A percentile compares a stretch with the other conserved stretches of the same genome.
phyloP scores from a whole-genome alignment of 2,113 vertebrate species.

The Melanerpes formicivorus region DNA sequence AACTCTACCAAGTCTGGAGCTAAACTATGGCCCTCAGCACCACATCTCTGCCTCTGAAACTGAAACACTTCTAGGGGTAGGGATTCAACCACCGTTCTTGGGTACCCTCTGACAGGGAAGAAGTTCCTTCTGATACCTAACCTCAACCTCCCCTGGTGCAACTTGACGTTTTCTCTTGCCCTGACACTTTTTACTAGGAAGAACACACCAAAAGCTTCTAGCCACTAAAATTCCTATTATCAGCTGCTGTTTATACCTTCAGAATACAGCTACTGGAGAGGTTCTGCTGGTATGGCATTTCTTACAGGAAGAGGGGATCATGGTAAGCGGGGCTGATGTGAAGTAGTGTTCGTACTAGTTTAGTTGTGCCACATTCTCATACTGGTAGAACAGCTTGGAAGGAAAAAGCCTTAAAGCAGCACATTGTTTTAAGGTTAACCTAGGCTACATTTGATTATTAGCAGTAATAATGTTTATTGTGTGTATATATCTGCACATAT shows the following conservation, averaged over 20 bases:
- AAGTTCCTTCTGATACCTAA: too few species aligned
- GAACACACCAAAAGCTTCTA: rapidly evolving
- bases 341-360: not conserved
- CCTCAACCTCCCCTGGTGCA: too few species aligned
- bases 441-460: not conserved
- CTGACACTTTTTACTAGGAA: too few species aligned
- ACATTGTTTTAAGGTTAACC: not conserved
- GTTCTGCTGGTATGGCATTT: rapidly evolving
- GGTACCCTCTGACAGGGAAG: too few species aligned
- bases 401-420: not conserved
- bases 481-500: rapidly evolving
- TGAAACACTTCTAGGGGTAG: too few species aligned
- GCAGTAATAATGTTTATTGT: not conserved
- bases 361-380: rapidly evolving
- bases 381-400: not conserved
- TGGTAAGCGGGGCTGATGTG: not conserved
- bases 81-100: too few species aligned
- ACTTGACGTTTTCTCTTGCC: too few species aligned
- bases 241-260: too few species aligned
- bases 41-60: too few species aligned
- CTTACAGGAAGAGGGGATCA: rapidly evolving
- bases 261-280: rapidly evolving
- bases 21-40: too few species aligned
- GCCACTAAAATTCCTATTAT: rapidly evolving
- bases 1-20: too few species aligned